phyloP scores from a whole-genome alignment of 2,888 invertebrate species.

The Aricia artaxerxes region DNA sequence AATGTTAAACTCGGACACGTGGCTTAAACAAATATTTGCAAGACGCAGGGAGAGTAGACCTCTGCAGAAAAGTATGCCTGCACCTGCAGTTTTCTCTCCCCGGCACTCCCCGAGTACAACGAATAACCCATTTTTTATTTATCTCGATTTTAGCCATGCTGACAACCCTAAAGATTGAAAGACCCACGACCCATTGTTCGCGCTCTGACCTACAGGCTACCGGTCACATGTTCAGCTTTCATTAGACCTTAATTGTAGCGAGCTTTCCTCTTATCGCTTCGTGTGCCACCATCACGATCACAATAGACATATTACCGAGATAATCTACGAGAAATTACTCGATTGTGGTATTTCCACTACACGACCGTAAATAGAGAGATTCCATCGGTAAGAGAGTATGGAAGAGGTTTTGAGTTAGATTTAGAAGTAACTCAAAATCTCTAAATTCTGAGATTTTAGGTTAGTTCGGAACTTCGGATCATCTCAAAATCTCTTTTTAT shows the following conservation, averaged over 20 bases:
- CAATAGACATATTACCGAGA: conserved; percentile 4
- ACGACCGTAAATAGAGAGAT: not conserved
- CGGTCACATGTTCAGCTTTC: conserved; percentile 18
- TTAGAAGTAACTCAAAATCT: not conserved
- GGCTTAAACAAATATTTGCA: too few relatives aligned
- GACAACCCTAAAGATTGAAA: not conserved
- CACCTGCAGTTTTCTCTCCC: too few relatives aligned
- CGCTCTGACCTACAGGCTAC: conserved; percentile 8
- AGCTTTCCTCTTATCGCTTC: conserved; percentile 18
- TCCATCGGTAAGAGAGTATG: not conserved
- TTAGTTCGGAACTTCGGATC: too few relatives aligned
- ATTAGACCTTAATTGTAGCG: conserved; percentile 19
- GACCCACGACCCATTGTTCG: not conserved
- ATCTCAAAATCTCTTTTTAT: too few relatives aligned
- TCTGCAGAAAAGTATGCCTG: too few relatives aligned
- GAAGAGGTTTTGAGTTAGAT: not conserved
- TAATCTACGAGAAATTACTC: conserved; percentile 14
- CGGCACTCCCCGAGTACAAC: too few relatives aligned
- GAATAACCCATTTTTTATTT: not conserved
- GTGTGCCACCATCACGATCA: conserved; percentile 6
- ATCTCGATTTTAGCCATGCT: not conserved
- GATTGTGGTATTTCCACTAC: not conserved
- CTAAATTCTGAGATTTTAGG: too few relatives aligned
- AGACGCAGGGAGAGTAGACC: too few relatives aligned
- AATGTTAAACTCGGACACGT: too few relatives aligned